Base-by-base conservation (phyloP, 2,797 vertebrate genomes). In the Chelon auratus region DNA sequence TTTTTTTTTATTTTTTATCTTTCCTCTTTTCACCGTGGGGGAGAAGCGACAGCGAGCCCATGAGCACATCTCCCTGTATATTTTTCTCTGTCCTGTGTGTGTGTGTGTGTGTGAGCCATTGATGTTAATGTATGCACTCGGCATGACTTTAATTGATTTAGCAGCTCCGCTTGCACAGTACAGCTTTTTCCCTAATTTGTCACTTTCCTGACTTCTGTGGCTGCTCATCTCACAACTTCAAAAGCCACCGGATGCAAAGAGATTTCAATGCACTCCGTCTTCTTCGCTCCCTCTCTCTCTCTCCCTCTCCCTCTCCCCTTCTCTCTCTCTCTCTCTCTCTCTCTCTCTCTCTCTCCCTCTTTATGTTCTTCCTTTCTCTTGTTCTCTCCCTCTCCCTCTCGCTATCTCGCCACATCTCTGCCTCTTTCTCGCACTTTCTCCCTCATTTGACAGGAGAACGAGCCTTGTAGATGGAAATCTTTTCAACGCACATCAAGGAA, bases 71-170 rank as follows among this genome's bases (percentile, higher is more conserved):
- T 81, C 53, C 65, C 63, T 61, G 59, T 56, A 55, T 65, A 22
- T 60, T 22, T 56, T 76, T 71, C 69, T 65, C 50, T 62, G 33
- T 13, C 24, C 71, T 85, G 66, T 61, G 52, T 42, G 68, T 53
- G 68, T 57, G 62, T 69, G 63, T 72, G 4, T 68, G 71, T 72
- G 63, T 42, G 62, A 42, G 67, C 72, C 77, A 89, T 85, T 92
- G 90, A 91, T 91, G 89, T 87, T 91, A 92, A 91, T 90, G 83
- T 90, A 90, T 92, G 89, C 91, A 87, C 89, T 92, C 87, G 82
- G 84, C 87, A 80, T 92, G 89, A 93, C 91, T 93, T 92, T 93
- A 93, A 94, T 93, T 94, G 93, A 94, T 93, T 93, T 94, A 91
- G 90, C 89, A 88, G 88, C 86, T 90, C 89, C 79, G 78, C 91